Evolutionary conservation across 2,888 invertebrate genomes (phyloP).

Genomic region (Gerris lacustris): DNA sequence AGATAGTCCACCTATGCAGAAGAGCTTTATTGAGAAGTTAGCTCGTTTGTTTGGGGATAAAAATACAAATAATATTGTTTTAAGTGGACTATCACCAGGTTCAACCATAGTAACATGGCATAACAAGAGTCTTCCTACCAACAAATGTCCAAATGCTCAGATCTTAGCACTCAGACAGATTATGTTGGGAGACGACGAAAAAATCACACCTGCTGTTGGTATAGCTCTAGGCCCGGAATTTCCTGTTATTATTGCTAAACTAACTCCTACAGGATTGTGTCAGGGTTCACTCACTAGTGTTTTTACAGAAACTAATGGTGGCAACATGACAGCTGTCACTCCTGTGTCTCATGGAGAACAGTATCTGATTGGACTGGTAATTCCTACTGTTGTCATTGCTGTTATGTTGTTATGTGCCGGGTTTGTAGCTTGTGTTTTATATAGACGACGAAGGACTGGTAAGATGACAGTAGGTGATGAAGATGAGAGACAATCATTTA

Average conservation of each 20-base stretch:
- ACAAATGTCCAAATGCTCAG: slow-evolving; percentile 63
- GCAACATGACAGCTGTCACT: slow-evolving; percentile 25
- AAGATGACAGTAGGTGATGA: slow-evolving; percentile 67
- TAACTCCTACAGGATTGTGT: slow-evolving; percentile 50
- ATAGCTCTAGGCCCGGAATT: slow-evolving; percentile 58
- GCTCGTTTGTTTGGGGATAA: slow-evolving; percentile 63
- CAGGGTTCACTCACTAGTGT: slow-evolving; percentile 40
- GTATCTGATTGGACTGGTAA: slow-evolving; percentile 59
- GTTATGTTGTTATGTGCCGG: slow-evolving; percentile 78
- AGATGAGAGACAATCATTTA: slow-evolving; percentile 69
- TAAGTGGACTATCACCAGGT: slow-evolving; percentile 42
- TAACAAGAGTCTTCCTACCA: slow-evolving; percentile 63
- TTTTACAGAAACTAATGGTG: slow-evolving; percentile 30
- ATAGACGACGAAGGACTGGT: slow-evolving; percentile 65
- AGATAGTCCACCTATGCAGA: slow-evolving; percentile 57
- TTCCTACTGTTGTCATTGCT: slow-evolving; percentile 78
- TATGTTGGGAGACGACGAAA: slow-evolving; percentile 29
- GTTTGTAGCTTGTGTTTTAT: slow-evolving; percentile 75
- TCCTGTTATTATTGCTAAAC: slow-evolving; percentile 51
- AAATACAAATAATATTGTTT: slow-evolving; percentile 57
- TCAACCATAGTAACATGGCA: slow-evolving; percentile 43
- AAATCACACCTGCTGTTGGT: slow-evolving; percentile 44
- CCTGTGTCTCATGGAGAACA: slow-evolving; percentile 35
- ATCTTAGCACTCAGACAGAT: slow-evolving; percentile 54
- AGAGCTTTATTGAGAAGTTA: slow-evolving; percentile 69